Conservation (phyloP, 2,797 vertebrate species). For the Hapalemur alaotrensis region DNA sequence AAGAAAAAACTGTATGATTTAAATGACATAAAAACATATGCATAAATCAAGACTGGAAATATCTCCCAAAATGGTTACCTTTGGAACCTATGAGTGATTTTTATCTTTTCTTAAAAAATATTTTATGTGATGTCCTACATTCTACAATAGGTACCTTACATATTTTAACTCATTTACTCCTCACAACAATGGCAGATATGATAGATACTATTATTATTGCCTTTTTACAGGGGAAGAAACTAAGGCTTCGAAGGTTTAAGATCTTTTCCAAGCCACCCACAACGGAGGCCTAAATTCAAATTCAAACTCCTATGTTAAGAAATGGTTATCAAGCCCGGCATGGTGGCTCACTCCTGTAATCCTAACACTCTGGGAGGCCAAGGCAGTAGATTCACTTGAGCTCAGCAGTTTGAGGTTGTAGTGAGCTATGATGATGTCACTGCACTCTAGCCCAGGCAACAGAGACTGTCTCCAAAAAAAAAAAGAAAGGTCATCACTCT, state of each 20-base stretch:
- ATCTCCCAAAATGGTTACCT: neutral
- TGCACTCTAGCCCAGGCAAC: too few relatives aligned
- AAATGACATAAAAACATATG: neutral
- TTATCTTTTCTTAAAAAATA: neutral
- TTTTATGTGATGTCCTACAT: neutral
- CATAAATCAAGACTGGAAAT: slow-evolving; percentile 7
- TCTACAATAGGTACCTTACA: neutral
- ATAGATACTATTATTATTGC: neutral
- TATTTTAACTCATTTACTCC: neutral
- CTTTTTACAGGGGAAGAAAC: neutral
- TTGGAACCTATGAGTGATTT: neutral
- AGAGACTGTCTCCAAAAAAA: too few relatives aligned
- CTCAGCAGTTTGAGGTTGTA: neutral
- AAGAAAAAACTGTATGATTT: neutral
- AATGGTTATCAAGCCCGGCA: neutral
- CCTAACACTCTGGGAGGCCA: neutral
- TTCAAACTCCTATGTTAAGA: neutral
- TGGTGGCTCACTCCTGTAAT: neutral
- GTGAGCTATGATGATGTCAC: neutral
- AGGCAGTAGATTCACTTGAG: neutral
- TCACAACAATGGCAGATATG: neutral
- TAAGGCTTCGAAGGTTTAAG: neutral
- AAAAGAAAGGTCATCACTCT: neutral
- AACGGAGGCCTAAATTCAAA: neutral
- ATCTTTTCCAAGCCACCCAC: neutral